phyloP scores from a whole-genome alignment of 2,888 invertebrate species.

The Leptopilina myrica region DNA sequence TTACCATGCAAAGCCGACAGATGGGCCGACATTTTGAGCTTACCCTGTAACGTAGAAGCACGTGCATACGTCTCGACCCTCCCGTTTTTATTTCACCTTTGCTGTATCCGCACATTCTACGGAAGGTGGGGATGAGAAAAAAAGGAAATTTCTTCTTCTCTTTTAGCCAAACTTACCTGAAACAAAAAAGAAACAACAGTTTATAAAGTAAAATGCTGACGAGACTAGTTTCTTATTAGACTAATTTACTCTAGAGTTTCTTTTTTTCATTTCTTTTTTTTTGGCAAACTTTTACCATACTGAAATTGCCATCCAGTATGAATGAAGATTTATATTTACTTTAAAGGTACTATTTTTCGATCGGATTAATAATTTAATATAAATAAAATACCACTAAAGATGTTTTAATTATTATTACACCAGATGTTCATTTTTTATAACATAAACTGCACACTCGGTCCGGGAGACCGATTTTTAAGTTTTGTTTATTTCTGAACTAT shows the following conservation, averaged over 20 bases:
- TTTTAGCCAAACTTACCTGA: conserved; percentile 62
- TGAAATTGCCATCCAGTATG: not conserved
- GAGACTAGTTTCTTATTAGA: conserved; percentile 2
- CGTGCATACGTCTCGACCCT: conserved; percentile 52
- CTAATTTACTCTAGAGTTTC: not conserved
- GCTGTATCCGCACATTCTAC: conserved; percentile 40
- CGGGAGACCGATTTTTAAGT: no score
- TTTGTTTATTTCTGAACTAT: no score
- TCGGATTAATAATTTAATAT: no score
- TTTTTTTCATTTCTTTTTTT: not conserved
- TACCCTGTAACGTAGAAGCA: conserved; percentile 55
- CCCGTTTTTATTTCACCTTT: conserved; percentile 43
- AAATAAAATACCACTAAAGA: no score
- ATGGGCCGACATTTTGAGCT: conserved; percentile 66
- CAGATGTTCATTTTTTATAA: no score
- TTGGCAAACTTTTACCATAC: not conserved
- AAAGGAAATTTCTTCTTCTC: conserved; percentile 41
- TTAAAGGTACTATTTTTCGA: no score
- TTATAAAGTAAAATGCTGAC: not conserved
- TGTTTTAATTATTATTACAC: no score
- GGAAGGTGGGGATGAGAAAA: not conserved
- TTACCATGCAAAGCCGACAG: conserved; percentile 68
- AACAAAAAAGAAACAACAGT: conserved; percentile 56
- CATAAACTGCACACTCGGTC: no score
- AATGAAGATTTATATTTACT: not conserved